phyloP scores from a whole-genome alignment of 1,140 invertebrate genomes.

The Ooceraea biroi region DNA sequence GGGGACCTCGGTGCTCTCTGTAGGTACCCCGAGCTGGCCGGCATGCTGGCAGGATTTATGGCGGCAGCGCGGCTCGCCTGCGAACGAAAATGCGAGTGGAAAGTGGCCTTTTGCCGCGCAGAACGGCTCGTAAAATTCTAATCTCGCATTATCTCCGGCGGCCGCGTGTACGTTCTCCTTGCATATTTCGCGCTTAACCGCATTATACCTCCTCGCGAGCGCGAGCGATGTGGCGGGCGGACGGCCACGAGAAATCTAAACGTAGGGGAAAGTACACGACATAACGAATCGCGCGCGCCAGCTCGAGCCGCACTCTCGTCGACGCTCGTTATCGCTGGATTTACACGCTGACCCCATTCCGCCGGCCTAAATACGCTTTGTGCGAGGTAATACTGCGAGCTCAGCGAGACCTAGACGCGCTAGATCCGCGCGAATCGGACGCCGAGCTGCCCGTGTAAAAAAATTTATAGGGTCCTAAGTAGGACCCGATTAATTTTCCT shows the following conservation, averaged over 20 bases:
- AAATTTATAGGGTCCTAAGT: too few species aligned
- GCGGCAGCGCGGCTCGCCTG: constrained; percentile 43
- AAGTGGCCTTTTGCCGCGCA: constrained; percentile 72
- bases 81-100: constrained; percentile 71
- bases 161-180: constrained; percentile 68
- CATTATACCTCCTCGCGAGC: constrained; percentile 56
- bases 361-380: constrained; percentile 48
- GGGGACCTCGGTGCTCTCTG: too few species aligned
- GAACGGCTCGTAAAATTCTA: constrained; percentile 72
- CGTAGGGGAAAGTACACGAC: constrained; percentile 69
- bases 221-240: constrained; percentile 9
- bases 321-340: constrained; percentile 51
- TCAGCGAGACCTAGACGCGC: constrained; percentile 3
- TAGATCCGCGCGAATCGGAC: constrained; percentile 8
- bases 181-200: constrained; percentile 72
- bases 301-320: constrained; percentile 26
- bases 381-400: constrained; percentile 9
- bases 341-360: constrained; percentile 56
- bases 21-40: neutral
- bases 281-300: constrained; percentile 67
- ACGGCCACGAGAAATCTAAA: constrained; percentile 57
- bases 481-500: too few species aligned
- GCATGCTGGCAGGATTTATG: constrained; percentile 61
- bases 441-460: neutral
- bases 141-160: constrained; percentile 71